Evolutionary conservation across 53 echinoderm and acorn worm species (phyloP), one percentile per base, ranked within the genome.

Genomic region (Crossaster papposus): DNA sequence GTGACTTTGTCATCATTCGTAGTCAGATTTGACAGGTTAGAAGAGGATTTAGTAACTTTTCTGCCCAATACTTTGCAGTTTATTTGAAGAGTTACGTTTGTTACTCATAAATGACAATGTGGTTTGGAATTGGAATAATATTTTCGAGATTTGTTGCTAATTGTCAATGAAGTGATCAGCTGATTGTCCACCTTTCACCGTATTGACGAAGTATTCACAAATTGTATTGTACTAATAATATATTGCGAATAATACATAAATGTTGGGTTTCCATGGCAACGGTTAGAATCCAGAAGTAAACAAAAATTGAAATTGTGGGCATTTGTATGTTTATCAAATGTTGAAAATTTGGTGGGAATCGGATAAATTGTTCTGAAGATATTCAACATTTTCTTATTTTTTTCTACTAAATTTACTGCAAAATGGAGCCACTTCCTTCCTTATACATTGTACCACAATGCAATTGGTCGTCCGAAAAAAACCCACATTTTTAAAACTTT

Each of bases 41-140:
- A 52, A 52, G 53, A 52, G 53, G 53, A 52, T 52, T n/a, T n/a
- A 68, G 68, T 68, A 68, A n/a, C 20, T 68, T 68, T 68, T 68
- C 68, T 68, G 7, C 28, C 20, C 68, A 68, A 68, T n/a, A 68
- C 68, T 68, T 22, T 68, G 68, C 68, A 68, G 10, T 68, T 68
- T 68, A 68, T 68, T 68, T 68, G n/a, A 6, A 68, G 28, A 28
- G 28, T 13, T 68, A 13, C 13, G 53, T 52, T 7, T 10, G 53
- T 10, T 13, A 52, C 53, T 52, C 8, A 13, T 7, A 52, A 52
- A 13, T 10, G 13, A 10, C 13, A 13, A 52, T 52, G 53, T 52
- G 13, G 13, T 52, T 13, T 10, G 53, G 7, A 10, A 13, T 10
- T 52, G 7, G 53, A 52, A 52, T 52, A 13, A 52, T 52, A 7